Percentiles rank a stretch among this genome's conserved stretches.
phyloP scores from a whole-genome alignment of 2,888 invertebrate genomes.

The Watsonalla binaria region DNA sequence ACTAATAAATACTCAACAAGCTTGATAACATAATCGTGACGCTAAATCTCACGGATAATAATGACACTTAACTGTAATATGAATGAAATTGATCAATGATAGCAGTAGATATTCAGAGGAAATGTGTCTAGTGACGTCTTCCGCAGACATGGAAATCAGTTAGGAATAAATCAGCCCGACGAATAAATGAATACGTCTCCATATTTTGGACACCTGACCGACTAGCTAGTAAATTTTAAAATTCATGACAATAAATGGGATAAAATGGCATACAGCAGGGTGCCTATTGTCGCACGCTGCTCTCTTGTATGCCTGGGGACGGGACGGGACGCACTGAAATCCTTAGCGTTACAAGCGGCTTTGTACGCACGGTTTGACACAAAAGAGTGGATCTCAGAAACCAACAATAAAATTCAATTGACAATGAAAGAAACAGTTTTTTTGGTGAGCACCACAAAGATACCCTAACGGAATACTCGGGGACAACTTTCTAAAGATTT shows the following conservation, averaged over 20 bases:
- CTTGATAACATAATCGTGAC: conserved; percentile 28
- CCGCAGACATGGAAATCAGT: conserved; percentile 29
- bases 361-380: conserved; percentile 73
- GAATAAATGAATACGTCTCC: conserved; percentile 53
- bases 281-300: conserved; percentile 61
- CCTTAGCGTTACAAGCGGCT: conserved; percentile 63
- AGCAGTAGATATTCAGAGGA: conserved; percentile 12
- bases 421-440: conserved; percentile 65
- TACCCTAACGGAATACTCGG: conserved; percentile 62
- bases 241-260: conserved; percentile 62
- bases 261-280: conserved; percentile 66
- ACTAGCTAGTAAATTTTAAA: conserved; percentile 41
- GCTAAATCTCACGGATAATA: conserved; percentile 28
- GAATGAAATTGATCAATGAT: conserved; percentile 15
- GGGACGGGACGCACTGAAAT: conserved; percentile 38
- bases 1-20: conserved; percentile 24
- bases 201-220: conserved; percentile 63
- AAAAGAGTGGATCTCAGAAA: conserved; percentile 73
- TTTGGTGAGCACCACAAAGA: conserved; percentile 55
- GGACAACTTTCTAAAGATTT: conserved; percentile 67
- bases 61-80: conserved; percentile 20
- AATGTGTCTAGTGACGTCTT: conserved; percentile 22
- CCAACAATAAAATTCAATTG: conserved; percentile 78
- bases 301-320: conserved; percentile 52
- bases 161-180: conserved; percentile 37